A percentile compares a stretch with the other conserved stretches of the same genome.
phyloP scores from a whole-genome alignment of 1,140 invertebrate genomes.

The Armadillidium nasatum region DNA sequence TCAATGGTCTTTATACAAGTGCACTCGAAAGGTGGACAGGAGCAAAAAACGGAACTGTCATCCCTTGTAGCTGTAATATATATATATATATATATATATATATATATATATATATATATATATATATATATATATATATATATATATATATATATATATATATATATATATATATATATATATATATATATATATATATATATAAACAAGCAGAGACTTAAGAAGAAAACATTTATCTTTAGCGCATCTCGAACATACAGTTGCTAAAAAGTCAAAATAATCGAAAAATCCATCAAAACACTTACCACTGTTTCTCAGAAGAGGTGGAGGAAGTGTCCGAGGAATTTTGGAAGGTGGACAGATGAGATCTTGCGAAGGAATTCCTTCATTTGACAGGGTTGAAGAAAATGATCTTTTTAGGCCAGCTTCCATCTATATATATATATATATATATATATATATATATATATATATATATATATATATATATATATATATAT shows the following conservation, averaged over 20 bases:
- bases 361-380: background rate
- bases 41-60: background rate
- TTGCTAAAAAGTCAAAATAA: too few relatives aligned
- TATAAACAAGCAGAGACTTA: too few relatives aligned
- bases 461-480: slow-evolving; percentile 14
- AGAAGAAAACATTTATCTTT: too few relatives aligned
- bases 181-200: too few relatives aligned
- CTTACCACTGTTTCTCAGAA: background rate
- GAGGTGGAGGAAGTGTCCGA: background rate
- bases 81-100: slow-evolving; percentile 15
- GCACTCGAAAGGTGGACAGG: background rate
- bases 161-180: too few relatives aligned
- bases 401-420: background rate
- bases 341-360: background rate
- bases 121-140: background rate
- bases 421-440: background rate
- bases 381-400: background rate
- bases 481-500: background rate
- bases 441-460: background rate
- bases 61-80: background rate
- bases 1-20: background rate
- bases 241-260: too few relatives aligned
- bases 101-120: background rate
- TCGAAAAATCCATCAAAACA: background rate
- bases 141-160: too few relatives aligned